A percentile compares a stretch with the other conserved stretches of the same genome.
These are phyloP conservation scores for Sebastes itinus DNA, from an alignment of 2,797 vertebrate species.

Conservation along the genomic window DNA sequence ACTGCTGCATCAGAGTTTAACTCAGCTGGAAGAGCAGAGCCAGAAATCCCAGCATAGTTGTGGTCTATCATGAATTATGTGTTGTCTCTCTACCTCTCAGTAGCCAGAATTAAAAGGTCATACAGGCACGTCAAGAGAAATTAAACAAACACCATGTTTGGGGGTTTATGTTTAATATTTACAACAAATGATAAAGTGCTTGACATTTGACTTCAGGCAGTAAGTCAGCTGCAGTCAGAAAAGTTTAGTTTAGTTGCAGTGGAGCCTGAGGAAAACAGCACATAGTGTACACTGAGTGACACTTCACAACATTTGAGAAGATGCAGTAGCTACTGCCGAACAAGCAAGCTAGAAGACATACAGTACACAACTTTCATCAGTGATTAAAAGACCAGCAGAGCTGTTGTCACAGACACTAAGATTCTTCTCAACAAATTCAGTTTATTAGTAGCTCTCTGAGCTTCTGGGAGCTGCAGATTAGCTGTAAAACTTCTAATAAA, in stretches of 20 bases:
- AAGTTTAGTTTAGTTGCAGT: not conserved
- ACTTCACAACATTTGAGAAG: not conserved
- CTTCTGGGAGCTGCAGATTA: not conserved
- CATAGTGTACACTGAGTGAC: not conserved
- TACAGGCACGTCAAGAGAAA: not conserved
- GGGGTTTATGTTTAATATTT: not conserved
- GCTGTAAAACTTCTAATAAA: constrained; percentile 6
- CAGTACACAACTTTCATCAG: not conserved
- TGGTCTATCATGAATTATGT: not conserved
- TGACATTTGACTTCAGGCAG: not conserved
- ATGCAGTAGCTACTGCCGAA: not conserved
- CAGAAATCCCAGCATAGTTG: not conserved
- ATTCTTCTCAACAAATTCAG: not conserved
- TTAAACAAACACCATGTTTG: not conserved
- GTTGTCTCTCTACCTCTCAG: not conserved
- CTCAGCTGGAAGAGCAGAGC: not conserved
- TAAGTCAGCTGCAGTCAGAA: not conserved
- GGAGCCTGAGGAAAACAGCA: not conserved
- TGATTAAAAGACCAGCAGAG: not conserved
- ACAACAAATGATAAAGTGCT: not conserved
- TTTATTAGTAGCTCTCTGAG: not conserved
- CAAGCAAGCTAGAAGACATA: not conserved
- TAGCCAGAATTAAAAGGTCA: not conserved
- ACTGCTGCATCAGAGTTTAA: constrained; percentile 23
- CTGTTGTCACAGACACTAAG: not conserved